phyloP scores from a whole-genome alignment of 2,888 invertebrate genomes.

The Auanema freiburgensis region DNA sequence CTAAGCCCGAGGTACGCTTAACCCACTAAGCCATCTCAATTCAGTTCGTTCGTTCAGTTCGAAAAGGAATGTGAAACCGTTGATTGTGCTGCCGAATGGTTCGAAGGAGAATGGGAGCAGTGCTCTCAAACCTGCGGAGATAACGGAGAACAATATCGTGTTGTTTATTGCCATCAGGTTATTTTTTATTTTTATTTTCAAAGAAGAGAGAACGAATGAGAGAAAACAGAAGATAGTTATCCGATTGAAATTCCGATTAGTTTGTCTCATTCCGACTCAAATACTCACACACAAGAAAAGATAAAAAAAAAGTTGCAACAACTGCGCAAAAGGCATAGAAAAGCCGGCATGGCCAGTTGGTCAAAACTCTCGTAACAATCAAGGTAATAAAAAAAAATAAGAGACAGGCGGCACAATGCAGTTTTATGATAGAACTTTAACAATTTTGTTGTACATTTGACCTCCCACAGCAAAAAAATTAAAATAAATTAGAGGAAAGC shows the following conservation, averaged over 20 bases:
- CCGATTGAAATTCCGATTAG: too few relatives aligned
- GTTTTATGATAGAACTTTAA: not conserved
- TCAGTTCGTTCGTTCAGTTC: slow-evolving; percentile 24
- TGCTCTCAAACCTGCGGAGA: slow-evolving; percentile 83
- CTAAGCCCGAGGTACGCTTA: slow-evolving; percentile 77
- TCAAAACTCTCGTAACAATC: too few relatives aligned
- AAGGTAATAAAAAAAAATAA: too few relatives aligned
- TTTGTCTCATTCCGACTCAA: too few relatives aligned
- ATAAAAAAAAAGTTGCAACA: too few relatives aligned
- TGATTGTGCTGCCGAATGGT: slow-evolving; percentile 72
- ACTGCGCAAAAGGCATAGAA: too few relatives aligned
- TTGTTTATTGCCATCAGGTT: slow-evolving; percentile 75
- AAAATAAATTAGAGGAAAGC: not conserved
- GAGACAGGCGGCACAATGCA: too few relatives aligned
- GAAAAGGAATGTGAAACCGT: slow-evolving; percentile 58
- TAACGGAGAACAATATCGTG: slow-evolving; percentile 69
- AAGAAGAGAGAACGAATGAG: not conserved
- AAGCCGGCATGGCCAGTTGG: too few relatives aligned
- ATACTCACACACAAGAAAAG: too few relatives aligned
- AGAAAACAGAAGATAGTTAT: too few relatives aligned
- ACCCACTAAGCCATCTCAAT: slow-evolving; percentile 68
- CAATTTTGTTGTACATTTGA: not conserved
- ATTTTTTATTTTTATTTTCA: not conserved
- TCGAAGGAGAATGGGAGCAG: slow-evolving; percentile 77
- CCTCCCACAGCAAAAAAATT: not conserved